These are phyloP conservation scores for Oryzias melastigma DNA, from an alignment of 2,113 vertebrate genomes.

Conservation along the genomic window DNA sequence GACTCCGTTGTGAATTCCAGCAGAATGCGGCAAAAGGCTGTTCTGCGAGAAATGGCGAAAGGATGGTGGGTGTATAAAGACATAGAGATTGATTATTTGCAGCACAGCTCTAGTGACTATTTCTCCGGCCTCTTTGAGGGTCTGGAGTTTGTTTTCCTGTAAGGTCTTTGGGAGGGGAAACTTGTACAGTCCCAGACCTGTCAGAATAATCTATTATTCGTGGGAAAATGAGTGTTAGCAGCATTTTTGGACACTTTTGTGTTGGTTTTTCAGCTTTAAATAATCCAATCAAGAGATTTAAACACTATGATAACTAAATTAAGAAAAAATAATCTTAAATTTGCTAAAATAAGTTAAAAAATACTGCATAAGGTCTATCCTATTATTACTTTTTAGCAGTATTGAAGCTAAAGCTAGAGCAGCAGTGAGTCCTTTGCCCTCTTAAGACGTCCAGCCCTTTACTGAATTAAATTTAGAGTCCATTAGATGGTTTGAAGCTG, in stretches of 20 bases:
- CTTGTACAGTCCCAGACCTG: slow-evolving; percentile 13
- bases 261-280: slow-evolving; percentile 5
- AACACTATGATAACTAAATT: not conserved
- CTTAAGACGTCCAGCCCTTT: slow-evolving; percentile 12
- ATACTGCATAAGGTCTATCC: not conserved
- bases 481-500: slow-evolving; percentile 57
- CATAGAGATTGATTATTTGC: slow-evolving; percentile 48
- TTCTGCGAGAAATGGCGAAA: slow-evolving; percentile 38
- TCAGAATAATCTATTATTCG: slow-evolving; percentile 32
- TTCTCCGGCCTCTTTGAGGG: slow-evolving; percentile 45
- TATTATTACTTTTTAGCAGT: slow-evolving; percentile 4
- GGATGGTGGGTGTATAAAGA: slow-evolving; percentile 51
- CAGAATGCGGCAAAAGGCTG: slow-evolving; percentile 50
- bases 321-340: not conserved
- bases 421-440: slow-evolving; percentile 11
- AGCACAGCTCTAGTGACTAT: too few relatives aligned
- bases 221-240: slow-evolving; percentile 19
- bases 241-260: slow-evolving; percentile 24
- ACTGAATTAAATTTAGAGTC: slow-evolving; percentile 67
- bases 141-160: slow-evolving; percentile 32
- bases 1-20: slow-evolving; percentile 43
- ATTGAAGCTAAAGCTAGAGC: slow-evolving; percentile 5
- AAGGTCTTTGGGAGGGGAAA: slow-evolving; percentile 35
- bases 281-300: not conserved
- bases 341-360: not conserved